Evolutionary conservation across 2,113 vertebrate species (phyloP).

Genomic region (Eidolon helvum): DNA sequence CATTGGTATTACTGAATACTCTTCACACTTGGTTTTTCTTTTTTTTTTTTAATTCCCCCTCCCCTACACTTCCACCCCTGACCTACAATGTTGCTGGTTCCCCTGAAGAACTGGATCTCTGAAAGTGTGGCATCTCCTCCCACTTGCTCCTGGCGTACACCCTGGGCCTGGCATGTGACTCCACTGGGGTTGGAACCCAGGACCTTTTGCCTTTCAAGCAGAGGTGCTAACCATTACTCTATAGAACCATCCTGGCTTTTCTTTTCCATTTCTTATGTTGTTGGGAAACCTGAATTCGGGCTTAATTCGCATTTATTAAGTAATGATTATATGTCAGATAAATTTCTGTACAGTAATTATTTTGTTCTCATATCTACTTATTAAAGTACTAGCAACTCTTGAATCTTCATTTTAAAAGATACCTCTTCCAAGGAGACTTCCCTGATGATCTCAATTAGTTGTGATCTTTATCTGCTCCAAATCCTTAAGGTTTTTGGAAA

Average conservation of each 20-base stretch:
- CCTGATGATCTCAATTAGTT: neutral
- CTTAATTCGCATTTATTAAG: neutral
- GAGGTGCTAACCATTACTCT: too few relatives aligned
- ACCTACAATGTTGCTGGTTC: too few relatives aligned
- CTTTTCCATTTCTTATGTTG: neutral
- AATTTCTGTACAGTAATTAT: neutral
- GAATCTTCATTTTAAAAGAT: neutral
- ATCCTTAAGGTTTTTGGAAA: neutral
- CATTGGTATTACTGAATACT: neutral
- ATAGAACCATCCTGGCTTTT: too few relatives aligned
- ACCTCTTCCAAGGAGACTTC: neutral
- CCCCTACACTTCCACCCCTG: too few relatives aligned
- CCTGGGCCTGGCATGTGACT: too few relatives aligned
- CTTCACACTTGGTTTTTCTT: neutral
- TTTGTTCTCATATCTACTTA: neutral
- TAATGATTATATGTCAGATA: too few relatives aligned
- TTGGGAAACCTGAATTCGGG: neutral
- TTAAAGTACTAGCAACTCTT: neutral
- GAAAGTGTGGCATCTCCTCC: too few relatives aligned
- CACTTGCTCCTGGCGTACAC: too few relatives aligned
- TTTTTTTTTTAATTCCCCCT: neutral
- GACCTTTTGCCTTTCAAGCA: too few relatives aligned
- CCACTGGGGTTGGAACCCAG: too few relatives aligned
- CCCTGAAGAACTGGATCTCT: too few relatives aligned
- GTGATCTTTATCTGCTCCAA: neutral